Conservation (phyloP, 92 coral and sea anemone genomes). For the Anthopleura xanthogrammica region DNA sequence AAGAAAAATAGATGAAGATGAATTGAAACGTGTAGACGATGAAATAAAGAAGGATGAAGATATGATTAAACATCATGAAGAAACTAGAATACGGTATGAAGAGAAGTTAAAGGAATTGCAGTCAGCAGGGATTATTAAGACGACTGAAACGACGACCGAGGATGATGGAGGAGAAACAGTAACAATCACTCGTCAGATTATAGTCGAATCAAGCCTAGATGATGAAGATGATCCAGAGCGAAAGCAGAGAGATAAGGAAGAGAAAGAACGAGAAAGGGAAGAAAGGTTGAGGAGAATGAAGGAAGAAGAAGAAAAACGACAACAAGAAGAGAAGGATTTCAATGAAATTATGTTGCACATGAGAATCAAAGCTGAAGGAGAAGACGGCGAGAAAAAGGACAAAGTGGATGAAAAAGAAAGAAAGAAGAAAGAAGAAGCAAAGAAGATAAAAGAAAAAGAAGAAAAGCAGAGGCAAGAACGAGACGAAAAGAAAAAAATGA, state of each 20-base stretch:
- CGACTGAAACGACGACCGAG: slow-evolving; percentile 3
- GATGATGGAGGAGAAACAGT: slow-evolving; percentile 8
- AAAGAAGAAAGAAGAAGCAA: slow-evolving; percentile 42
- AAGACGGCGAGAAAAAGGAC: slow-evolving; percentile 37
- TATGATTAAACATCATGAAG: slow-evolving; percentile 36
- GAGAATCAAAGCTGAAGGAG: slow-evolving; percentile 33
- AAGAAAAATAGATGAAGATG: slow-evolving; percentile 51
- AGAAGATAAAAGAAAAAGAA: slow-evolving; percentile 50
- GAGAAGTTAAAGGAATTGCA: slow-evolving; percentile 42
- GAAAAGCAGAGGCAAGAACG: slow-evolving; percentile 41
- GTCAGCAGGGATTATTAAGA: slow-evolving; percentile 4
- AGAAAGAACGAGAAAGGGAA: slow-evolving; percentile 22
- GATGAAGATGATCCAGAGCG: slow-evolving; percentile 25
- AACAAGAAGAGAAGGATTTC: slow-evolving; percentile 24
- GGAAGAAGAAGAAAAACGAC: slow-evolving; percentile 44
- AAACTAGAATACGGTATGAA: slow-evolving; percentile 25
- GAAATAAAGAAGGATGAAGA: slow-evolving; percentile 57
- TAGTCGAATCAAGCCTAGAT: slow-evolving; percentile 29
- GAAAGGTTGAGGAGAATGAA: slow-evolving; percentile 20
- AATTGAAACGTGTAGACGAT: slow-evolving; percentile 28
- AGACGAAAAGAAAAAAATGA: slow-evolving; percentile 23
- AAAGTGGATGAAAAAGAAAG: slow-evolving; percentile 46
- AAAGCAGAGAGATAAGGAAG: slow-evolving; percentile 9
- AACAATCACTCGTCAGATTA: slow-evolving; percentile 17
- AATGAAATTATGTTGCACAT: slow-evolving; percentile 23